Conservation (phyloP, 2,888 invertebrate species). For the Cephus pulcher region DNA sequence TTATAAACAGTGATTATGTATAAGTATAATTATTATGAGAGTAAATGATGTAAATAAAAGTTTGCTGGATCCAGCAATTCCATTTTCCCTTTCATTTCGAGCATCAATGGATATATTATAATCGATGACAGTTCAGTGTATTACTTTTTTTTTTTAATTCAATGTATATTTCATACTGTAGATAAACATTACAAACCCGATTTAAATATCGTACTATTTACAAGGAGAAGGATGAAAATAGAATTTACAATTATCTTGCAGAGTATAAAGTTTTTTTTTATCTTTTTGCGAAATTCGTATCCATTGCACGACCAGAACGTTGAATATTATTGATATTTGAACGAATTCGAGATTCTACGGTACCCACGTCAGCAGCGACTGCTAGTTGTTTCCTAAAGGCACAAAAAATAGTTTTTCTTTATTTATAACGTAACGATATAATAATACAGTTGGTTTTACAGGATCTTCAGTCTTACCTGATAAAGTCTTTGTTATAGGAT, state of each 20-base stretch:
- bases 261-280: constrained; percentile 46
- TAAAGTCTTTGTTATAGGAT: constrained; percentile 67
- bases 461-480: constrained; percentile 49
- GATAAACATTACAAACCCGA: too few species aligned
- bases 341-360: constrained; percentile 86
- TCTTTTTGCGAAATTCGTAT: constrained; percentile 83
- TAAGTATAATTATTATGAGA: constrained; percentile 18
- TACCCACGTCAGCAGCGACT: constrained; percentile 74
- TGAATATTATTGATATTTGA: constrained; percentile 93
- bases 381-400: constrained; percentile 73
- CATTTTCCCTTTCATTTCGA: too few species aligned
- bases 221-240: too few species aligned
- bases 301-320: constrained; percentile 82
- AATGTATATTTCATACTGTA: too few species aligned
- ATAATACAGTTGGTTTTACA: neutral
- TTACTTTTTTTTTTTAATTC: too few species aligned
- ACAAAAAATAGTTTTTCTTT: too few species aligned
- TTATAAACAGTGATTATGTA: constrained; percentile 15
- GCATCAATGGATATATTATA: too few species aligned
- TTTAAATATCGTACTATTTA: too few species aligned
- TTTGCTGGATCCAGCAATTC: constrained; percentile 7
- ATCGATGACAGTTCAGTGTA: too few species aligned
- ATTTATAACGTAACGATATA: too few species aligned
- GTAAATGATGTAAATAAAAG: constrained; percentile 22
- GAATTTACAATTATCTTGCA: too few species aligned